Conservation (phyloP, 2,113 vertebrate species). For the Acrocephalus arundinaceus region DNA sequence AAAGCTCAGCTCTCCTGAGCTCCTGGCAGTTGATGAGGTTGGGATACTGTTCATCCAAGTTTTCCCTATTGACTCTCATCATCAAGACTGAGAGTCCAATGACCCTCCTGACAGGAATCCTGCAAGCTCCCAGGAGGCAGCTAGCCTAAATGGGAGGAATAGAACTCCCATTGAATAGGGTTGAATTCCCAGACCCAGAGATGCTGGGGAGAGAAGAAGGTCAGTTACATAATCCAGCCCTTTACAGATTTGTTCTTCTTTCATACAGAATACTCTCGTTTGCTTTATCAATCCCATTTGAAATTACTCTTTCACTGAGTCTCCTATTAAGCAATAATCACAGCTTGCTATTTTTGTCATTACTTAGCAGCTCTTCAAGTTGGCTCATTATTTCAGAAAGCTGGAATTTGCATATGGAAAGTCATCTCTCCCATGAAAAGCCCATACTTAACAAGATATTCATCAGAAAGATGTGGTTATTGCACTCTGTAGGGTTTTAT, state of each 20-base stretch:
- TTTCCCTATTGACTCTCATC: background rate
- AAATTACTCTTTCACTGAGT: constrained; percentile 4
- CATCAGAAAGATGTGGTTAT: background rate
- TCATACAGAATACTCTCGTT: background rate
- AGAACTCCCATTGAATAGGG: background rate
- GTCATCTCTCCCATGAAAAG: background rate
- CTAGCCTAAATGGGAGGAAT: background rate
- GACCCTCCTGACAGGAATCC: background rate
- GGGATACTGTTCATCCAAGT: background rate
- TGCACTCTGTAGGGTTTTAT: background rate
- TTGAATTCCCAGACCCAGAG: background rate
- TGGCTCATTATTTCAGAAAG: constrained; percentile 34
- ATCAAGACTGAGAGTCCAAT: background rate
- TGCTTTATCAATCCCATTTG: background rate
- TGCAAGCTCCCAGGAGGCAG: background rate
- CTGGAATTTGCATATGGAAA: background rate
- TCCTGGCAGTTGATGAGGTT: background rate
- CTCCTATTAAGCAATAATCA: constrained; percentile 55
- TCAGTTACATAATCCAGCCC: background rate
- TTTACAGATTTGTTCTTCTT: background rate
- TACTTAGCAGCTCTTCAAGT: constrained; percentile 40
- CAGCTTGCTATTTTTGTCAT: constrained; percentile 58
- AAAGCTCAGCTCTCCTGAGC: background rate
- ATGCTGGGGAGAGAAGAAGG: background rate
- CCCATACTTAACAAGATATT: background rate